Evolutionary conservation across 64 coral and sea anemone genomes (phyloP), one percentile per base, ranked within the genome.

Genomic region (Pocillopora verrucosa): DNA sequence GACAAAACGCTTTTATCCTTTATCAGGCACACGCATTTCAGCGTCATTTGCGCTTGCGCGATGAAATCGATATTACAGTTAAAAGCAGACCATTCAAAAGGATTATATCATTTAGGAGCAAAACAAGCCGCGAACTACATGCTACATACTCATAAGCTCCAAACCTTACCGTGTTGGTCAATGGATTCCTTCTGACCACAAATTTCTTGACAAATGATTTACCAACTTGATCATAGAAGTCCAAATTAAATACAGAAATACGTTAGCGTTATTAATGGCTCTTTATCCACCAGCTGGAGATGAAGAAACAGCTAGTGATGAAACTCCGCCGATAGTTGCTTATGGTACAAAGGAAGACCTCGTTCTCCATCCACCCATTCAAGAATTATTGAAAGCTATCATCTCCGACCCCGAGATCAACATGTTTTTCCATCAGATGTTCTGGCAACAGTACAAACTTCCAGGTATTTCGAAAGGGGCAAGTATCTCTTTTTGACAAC

Each of bases 171-270:
- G 56, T n/a, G 59, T 91, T 83, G 78, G 89, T 76, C 68, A 84
- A 76, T 91, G 79, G 89, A 68, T 84, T 83, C 89, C 80, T 76
- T 80, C 88, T 34, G 88, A 89, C 25, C 63, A 37, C 76, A 80
- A 80, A 37, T 13, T 89, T 58, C 13, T 80, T 72, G 77, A 89
- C 77, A 14, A 89, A 73, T 89, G 88, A 76, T 72, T 89, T 36
- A 36, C 36, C 19, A 58, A 80, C 37, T 34, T 89, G 38, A 70
- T 89, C 63, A 26, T 58, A 72, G 88, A 89, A 73, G 88, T 80
- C 16, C 17, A 89, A 35, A 67, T 1, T 56, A 79, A 79, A 56
- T 67, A 20, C 62, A 89, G 51, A 10, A 26, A 69, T 57, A 77
- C 79, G 60, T 79, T 79, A 56, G 25, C 63, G 13, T 16, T 64